These are phyloP conservation scores for Ectobius pallidus DNA, from an alignment of 2,888 invertebrate genomes.

Conservation along the genomic window DNA sequence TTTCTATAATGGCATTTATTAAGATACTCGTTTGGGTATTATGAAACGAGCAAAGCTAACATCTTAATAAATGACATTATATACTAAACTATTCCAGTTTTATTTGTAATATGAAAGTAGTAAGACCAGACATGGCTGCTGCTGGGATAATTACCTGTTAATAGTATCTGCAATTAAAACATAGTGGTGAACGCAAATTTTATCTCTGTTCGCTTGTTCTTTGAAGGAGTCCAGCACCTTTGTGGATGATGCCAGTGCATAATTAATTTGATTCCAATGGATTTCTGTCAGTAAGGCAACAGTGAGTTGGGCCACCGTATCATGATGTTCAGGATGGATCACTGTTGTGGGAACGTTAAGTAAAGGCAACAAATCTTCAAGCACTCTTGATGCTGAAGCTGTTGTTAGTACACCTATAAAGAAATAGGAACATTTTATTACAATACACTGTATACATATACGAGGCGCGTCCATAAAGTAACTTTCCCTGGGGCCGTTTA, in stretches of 20 bases:
- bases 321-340: not conserved
- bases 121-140: too few relatives aligned
- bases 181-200: not conserved
- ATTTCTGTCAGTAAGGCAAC: slow-evolving; percentile 37
- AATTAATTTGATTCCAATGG: slow-evolving; percentile 10
- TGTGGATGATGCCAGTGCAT: not conserved
- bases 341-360: slow-evolving; percentile 9
- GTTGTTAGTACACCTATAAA: slow-evolving; percentile 41
- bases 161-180: too few relatives aligned
- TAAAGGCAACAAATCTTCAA: slow-evolving; percentile 33
- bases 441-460: too few relatives aligned
- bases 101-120: too few relatives aligned
- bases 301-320: slow-evolving; percentile 17
- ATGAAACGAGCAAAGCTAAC: too few relatives aligned
- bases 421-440: too few relatives aligned
- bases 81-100: too few relatives aligned
- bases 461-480: too few relatives aligned
- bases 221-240: not conserved
- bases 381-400: slow-evolving; percentile 10
- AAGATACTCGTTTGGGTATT: too few relatives aligned
- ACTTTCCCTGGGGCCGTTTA: too few relatives aligned
- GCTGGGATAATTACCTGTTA: not conserved
- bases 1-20: too few relatives aligned
- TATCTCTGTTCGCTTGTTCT: not conserved
- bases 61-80: too few relatives aligned